Evolutionary conservation across 2,888 invertebrate genomes (phyloP).

Genomic region (Drosophila limbata): DNA sequence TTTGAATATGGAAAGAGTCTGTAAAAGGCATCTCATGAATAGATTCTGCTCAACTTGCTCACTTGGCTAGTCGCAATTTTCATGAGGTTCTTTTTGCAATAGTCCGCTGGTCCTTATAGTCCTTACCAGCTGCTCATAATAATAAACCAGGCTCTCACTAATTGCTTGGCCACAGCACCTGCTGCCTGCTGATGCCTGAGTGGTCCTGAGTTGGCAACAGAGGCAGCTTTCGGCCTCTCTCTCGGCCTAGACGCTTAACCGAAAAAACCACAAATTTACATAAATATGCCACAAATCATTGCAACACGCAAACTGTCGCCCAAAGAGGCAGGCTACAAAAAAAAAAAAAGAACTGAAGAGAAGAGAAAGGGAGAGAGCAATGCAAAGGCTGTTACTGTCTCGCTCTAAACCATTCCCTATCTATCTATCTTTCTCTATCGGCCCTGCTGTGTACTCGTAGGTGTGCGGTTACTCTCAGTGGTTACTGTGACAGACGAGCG

Average conservation of each 20-base stretch:
- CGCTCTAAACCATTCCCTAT: slow-evolving; percentile 4
- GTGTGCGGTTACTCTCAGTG: slow-evolving; percentile 48
- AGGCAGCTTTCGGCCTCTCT: slow-evolving; percentile 27
- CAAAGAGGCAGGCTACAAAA: slow-evolving; percentile 24
- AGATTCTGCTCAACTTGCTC: slow-evolving; percentile 3
- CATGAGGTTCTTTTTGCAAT: slow-evolving; percentile 9
- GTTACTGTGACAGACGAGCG: slow-evolving; percentile 42
- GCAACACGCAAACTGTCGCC: slow-evolving; percentile 57
- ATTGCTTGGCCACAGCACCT: slow-evolving; percentile 79
- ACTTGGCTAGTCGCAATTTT: slow-evolving; percentile 1
- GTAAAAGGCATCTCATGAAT: slow-evolving; percentile 21
- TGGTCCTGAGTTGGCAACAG: background rate
- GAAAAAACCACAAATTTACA: slow-evolving; percentile 80
- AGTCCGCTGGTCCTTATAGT: background rate
- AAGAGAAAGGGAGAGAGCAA: slow-evolving; percentile 1
- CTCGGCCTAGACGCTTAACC: slow-evolving; percentile 44
- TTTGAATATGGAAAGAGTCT: slow-evolving; percentile 3
- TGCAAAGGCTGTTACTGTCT: background rate
- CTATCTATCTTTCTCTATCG: background rate
- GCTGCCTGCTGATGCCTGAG: slow-evolving; percentile 36
- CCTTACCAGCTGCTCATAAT: slow-evolving; percentile 36
- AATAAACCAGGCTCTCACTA: slow-evolving; percentile 66
- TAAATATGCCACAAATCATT: slow-evolving; percentile 83
- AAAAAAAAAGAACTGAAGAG: too few species aligned
- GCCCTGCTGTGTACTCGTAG: slow-evolving; percentile 6